Evolutionary conservation across 2,797 vertebrate genomes (phyloP), one percentile per base, ranked within the genome.

Genomic region (Sandelia bainsii): DNA sequence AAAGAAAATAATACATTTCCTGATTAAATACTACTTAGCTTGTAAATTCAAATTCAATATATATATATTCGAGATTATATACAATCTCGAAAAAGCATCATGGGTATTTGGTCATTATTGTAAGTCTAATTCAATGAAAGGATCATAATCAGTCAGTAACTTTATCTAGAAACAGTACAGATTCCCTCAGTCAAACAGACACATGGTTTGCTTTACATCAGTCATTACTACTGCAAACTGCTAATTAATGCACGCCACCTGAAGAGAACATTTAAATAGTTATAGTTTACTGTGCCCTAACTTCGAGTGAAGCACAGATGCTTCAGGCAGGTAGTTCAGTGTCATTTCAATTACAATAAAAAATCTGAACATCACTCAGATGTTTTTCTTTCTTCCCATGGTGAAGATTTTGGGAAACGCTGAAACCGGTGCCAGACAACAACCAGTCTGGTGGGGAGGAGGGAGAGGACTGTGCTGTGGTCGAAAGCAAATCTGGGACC

Each of bases 401-500:
- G 14, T 45, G 9, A 62, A 84, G 80, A 45, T 82, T 53, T 61
- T 86, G 77, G 81, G 7, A 54, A 1, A 12, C 0, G 0, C 0
- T 0, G 6, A 39, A 12, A 1, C 5, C 17, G 0, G 48, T 84
- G 62, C 72, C 56, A n/a, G 72, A 81, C 56, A 64, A 85, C 72
- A 9, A 72, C 23, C 0, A 0, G 27, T 22, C 69, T 0, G 45
- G 20, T 6, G 85, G 77, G 25, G 4, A 23, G 2, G 29, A 66
- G 0, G 85, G 75, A 72, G 80, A 85, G 50, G 69, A 83, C 75
- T 83, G 75, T 12, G 80, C 1, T 0, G 75, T 85, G 63, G 66
- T 87, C 40, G 6, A 83, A 64, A 71, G 70, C 62, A 23, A 46
- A 56, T 39, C 2, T 20, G 39, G 58, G 34, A 14, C 0, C 1